Evolutionary conservation across 2,113 vertebrate species (phyloP), one percentile per base, ranked within the genome.

Genomic region (Notiomystis cincta): DNA sequence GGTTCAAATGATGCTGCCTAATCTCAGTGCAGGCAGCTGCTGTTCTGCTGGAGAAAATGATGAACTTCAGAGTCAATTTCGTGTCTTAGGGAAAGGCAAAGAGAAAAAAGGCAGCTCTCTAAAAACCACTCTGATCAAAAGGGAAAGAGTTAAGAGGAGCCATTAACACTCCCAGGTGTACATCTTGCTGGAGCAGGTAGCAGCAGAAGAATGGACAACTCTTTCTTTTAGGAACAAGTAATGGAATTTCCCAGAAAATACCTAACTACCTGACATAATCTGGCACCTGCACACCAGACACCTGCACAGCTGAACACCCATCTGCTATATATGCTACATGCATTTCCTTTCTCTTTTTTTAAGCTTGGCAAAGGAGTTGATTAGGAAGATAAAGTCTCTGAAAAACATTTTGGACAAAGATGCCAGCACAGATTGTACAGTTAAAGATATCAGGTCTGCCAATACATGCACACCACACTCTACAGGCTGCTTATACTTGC

Each of bases 361-460:
- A 75, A 79, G 48, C 67, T 92, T 96, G 90, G 94, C 95, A 97
- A 88, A 87, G 57, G 17, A 80, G 37, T 67, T 94, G 82, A 94
- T 92, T 92, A 92, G 71, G 80, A 95, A 95, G 93, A 92, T 58
- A 91, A 93, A 80, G 48, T 90, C 80, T 92, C 83, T 83, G 80
- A 61, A 95, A 96, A 96, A 93, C 85, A 87, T 85, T 96, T 82
- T 92, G 87, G 94, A 92, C 77, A 82, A 64, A 91, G 82, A 87
- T 93, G 71, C 88, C 91, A 97, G 95, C 90, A 96, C 96, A 97
- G 95, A 95, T 89, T 97, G 94, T 89, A 92, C 82, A 93, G 84
- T 86, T 89, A 90, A 90, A 89, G 80, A 92, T 58, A 94, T 22
- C 84, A 91, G 38, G 67, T 83, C 73, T 96, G 94, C 88, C 95